Base-by-base conservation (phyloP, 2,888 invertebrate species). In the Andrena haemorrhoa region DNA sequence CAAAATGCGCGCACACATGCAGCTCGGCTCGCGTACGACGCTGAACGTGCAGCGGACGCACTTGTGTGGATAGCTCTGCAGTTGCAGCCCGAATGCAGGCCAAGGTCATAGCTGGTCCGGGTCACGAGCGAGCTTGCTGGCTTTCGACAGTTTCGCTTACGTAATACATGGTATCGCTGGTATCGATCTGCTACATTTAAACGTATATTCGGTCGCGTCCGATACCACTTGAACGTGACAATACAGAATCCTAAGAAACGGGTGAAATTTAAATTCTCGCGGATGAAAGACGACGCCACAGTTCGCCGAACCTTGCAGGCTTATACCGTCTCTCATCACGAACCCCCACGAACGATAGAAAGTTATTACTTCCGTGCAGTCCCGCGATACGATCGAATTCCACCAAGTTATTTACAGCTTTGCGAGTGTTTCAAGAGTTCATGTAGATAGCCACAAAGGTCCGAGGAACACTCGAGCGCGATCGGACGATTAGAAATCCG, bases 41-140 rank as follows among this genome's bases (percentile, higher is more conserved):
- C 10, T 56, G 29, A 47, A 29, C 35, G 61, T 49, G 51, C 29
- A 66, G 10, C 47, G 16, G 49, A 41, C 23, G 65, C 61, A 47
- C 31, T 49, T 56, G 56, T 69, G 53, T 81, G n/a, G 69, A 65
- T 75, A 60, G 64, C 83, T 77, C 72, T 76, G 76, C 79, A 86
- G 85, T 77, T 78, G 86, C 84, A 70, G 82, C 80, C 74, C 61
- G 85, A 85, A 90, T 89, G 74, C 88, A 82, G 90, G 90, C 90
- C 91, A 91, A 90, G 91, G 91, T 90, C 88, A 85, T 75, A 82
- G 83, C 83, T 84, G 73, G 81, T 79, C 84, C 83, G 83, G 87
- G 89, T 86, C 90, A 89, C 88, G 89, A 89, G 89, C 84, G 84
- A 79, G 69, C 80, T 75, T 29, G 71, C 79, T 86, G 78, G 79